Conservation (phyloP, 2,888 invertebrate genomes). For the Morinoia aosen region DNA sequence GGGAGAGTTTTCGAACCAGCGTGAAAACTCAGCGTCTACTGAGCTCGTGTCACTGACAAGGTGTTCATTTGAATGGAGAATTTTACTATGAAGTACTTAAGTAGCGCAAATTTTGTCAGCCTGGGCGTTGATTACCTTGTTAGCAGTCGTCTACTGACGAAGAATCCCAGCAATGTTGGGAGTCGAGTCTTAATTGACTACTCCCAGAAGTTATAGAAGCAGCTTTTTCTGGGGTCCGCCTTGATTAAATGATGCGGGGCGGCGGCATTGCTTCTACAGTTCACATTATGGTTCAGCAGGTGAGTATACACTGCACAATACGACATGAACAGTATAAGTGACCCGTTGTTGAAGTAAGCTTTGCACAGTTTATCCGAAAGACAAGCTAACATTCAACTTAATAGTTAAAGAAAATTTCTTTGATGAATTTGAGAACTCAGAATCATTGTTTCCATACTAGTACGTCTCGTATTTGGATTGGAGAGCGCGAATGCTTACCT, state of each 20-base stretch:
- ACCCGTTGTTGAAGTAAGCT: not conserved
- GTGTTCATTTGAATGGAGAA: not conserved
- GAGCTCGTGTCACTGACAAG: not conserved
- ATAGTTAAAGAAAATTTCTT: too few species aligned
- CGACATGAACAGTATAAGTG: not conserved
- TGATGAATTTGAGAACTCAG: too few species aligned
- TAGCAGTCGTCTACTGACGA: conserved; percentile 27
- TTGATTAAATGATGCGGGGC: not conserved
- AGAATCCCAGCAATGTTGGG: not conserved
- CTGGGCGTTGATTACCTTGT: conserved; percentile 16
- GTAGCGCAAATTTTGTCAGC: not conserved
- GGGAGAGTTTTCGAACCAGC: not conserved
- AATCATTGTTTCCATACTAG: too few species aligned
- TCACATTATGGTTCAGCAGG: not conserved
- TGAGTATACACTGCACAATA: not conserved
- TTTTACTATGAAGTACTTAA: not conserved
- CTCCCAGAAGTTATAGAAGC: not conserved
- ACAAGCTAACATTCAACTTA: not conserved
- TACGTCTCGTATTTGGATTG: too few species aligned
- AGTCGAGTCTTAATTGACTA: not conserved
- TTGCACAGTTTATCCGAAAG: not conserved
- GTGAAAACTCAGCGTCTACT: not conserved
- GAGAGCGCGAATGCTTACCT: too few species aligned
- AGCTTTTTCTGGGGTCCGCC: not conserved
- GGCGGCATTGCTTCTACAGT: not conserved